Evolutionary conservation across 2,888 invertebrate genomes (phyloP), one percentile per base, ranked within the genome.

Genomic region (Drosophila melanosoma): DNA sequence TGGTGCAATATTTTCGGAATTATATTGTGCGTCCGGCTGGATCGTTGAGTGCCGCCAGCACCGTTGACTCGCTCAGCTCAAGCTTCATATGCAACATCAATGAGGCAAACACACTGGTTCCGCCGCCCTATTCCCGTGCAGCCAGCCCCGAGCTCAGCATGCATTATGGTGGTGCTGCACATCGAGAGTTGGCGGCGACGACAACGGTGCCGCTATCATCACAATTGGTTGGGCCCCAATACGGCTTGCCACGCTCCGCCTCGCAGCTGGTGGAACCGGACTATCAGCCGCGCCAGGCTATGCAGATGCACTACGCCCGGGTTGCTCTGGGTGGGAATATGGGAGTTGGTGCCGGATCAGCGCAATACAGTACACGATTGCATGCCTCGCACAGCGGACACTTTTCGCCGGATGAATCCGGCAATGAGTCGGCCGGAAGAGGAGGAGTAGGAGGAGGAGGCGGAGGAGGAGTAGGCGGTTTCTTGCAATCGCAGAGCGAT

Each of bases 1-100:
- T 97, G 95, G 97, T 97, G 83, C 97, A 97, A 90, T 97, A 96
- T 93, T 96, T 96, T 94, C 95, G 96, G 79, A 96, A 96, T 93
- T 96, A 96, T 91, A 96, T 96, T 80, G 96, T 96, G 76, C 94
- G 96, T 60, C 96, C 96, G 53, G 95, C 95, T 89, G 96, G 96
- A 71, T 96, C 97, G 74, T 91, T 97, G 84, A 97, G 97, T 75
- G 97, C 97, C 84, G 96, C 97, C 75, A 97, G 97, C 93, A 97
- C 97, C 79, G 95, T 96, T 84, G 97, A 97, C 93, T 97, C 97
- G 81, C 94, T 97, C 89, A 97, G 96, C 93, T 97, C 97, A 87
- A 97, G 97, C 94, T 97, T 96, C 93, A 96, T 97, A 93, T 97
- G 97, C 94, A 97, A 96, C 89, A 95, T 96, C 81, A 97, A 97